Conservation (phyloP, 2,113 vertebrate genomes). For the Meriones unguiculatus region DNA sequence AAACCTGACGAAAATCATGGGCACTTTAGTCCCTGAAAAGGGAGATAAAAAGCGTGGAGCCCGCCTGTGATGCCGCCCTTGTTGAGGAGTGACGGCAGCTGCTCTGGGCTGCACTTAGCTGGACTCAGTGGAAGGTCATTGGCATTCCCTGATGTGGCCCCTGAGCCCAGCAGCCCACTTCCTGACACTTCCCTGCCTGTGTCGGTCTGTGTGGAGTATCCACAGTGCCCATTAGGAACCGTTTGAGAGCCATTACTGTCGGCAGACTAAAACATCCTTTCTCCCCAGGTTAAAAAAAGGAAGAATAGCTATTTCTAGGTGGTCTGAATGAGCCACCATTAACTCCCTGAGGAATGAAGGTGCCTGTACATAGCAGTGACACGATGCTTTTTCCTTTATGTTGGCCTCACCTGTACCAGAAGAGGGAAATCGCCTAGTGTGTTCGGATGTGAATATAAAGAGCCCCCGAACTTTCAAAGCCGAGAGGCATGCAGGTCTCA, state of each 20-base stretch:
- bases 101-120: background rate
- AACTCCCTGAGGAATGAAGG: constrained; percentile 28
- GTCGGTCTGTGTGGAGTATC: background rate
- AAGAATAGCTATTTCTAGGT: constrained; percentile 66
- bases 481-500: background rate
- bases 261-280: constrained; percentile 57
- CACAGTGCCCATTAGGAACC: constrained; percentile 62
- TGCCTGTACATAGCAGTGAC: background rate
- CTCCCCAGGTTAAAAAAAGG: background rate
- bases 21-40: background rate
- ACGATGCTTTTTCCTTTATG: background rate
- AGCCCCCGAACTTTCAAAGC: background rate
- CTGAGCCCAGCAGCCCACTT: constrained; percentile 63
- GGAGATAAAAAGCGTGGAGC: constrained; percentile 13
- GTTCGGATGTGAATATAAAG: background rate
- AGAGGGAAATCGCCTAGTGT: background rate
- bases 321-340: constrained; percentile 55
- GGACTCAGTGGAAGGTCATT: constrained; percentile 55
- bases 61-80: background rate
- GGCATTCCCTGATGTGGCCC: constrained; percentile 40
- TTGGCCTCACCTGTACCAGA: background rate
- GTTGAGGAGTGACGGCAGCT: constrained; percentile 16
- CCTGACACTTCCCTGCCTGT: constrained; percentile 28
- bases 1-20: background rate
- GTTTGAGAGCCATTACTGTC: constrained; percentile 55